Evolutionary conservation across 2,888 invertebrate genomes (phyloP).

Genomic region (Papilio elwesi): DNA sequence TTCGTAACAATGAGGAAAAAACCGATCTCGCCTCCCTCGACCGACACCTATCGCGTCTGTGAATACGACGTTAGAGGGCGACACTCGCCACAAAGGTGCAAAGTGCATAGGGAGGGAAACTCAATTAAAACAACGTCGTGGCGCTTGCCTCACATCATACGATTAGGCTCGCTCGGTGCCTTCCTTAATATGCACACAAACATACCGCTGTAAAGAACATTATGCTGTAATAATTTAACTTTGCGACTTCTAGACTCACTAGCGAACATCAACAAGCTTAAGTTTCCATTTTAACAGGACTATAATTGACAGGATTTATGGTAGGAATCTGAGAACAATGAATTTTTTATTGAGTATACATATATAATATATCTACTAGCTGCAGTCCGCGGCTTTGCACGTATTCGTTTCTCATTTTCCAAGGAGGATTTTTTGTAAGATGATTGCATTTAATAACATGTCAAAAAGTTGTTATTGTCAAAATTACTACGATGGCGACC

Average conservation of each 20-base stretch:
- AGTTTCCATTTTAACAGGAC: no score
- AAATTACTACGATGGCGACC: no score
- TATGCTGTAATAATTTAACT: background rate
- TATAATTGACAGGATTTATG: no score
- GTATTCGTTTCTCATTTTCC: no score
- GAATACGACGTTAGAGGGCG: slow-evolving; percentile 55
- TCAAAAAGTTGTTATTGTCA: no score
- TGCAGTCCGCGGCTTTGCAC: no score
- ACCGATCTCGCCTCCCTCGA: slow-evolving; percentile 4
- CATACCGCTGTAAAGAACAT: background rate
- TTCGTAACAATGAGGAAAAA: background rate
- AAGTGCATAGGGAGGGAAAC: slow-evolving; percentile 63
- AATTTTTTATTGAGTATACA: no score
- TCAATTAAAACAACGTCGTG: slow-evolving; percentile 73
- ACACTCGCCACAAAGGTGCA: slow-evolving; percentile 69
- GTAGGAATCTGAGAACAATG: no score
- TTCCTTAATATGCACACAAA: slow-evolving; percentile 39
- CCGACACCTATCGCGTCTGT: slow-evolving; percentile 32
- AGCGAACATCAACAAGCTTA: background rate
- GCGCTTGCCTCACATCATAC: slow-evolving; percentile 63
- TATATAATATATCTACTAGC: no score
- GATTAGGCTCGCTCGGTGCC: slow-evolving; percentile 59
- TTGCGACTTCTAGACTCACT: background rate
- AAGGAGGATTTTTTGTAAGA: no score
- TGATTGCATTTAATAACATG: no score